A percentile compares a stretch with the other conserved stretches of the same genome.
Evolutionary conservation across 2,797 vertebrate species (phyloP).

Genomic region (Poeciliopsis infans): DNA sequence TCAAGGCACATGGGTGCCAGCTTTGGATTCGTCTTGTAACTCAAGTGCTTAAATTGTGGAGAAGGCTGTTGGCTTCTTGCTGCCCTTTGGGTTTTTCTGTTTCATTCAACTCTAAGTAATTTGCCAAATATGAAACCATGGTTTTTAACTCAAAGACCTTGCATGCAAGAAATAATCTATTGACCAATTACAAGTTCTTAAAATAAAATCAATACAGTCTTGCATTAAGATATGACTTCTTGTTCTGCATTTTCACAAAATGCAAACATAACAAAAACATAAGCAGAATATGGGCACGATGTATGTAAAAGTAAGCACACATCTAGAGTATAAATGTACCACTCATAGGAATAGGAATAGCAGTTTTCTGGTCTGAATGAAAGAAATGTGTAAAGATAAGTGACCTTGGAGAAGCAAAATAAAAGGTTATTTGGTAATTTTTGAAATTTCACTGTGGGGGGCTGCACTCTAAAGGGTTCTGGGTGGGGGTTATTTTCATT

Average conservation of each 20-base stretch:
- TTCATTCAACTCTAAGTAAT: not conserved
- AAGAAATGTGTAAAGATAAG: not conserved
- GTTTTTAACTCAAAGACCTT: not conserved
- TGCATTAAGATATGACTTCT: not conserved
- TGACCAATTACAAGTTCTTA: not conserved
- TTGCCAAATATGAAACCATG: not conserved
- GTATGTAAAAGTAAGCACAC: not conserved
- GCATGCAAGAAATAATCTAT: not conserved
- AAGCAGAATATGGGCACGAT: not conserved
- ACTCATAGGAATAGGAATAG: not conserved
- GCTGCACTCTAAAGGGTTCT: accelerated
- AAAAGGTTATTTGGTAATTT: not conserved
- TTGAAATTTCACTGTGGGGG: not conserved
- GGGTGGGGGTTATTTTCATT: not conserved
- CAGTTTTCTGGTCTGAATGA: not conserved
- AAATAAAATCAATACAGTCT: not conserved
- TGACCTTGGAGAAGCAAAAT: not conserved
- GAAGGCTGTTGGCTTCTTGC: not conserved
- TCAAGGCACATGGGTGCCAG: slow-evolving; percentile 5
- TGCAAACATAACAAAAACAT: not conserved
- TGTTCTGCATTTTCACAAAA: not conserved
- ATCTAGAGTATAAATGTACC: not conserved
- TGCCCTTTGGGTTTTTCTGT: not conserved
- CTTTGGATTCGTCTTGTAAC: slow-evolving; percentile 13
- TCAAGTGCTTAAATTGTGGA: not conserved